Percentiles rank a stretch among this genome's conserved stretches.
Evolutionary conservation across 2,797 vertebrate genomes (phyloP).

Genomic region (Tamandua tetradactyla): DNA sequence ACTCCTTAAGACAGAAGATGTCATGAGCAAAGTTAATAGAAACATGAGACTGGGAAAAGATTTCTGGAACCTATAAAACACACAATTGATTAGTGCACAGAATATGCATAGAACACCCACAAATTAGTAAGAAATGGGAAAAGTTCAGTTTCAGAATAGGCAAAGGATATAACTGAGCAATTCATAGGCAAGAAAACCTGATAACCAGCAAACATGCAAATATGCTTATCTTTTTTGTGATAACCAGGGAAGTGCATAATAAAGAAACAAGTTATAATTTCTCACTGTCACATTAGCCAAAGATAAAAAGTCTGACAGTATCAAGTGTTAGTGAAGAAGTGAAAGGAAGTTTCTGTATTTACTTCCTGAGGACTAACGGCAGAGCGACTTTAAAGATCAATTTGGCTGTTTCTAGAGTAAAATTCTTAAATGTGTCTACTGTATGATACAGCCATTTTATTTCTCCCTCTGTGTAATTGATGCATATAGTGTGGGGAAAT

Average conservation of each 20-base stretch:
- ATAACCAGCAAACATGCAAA: background rate
- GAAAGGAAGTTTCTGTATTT: background rate
- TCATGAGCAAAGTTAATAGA: background rate
- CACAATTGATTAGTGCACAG: background rate
- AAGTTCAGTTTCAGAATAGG: background rate
- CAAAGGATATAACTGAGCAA: background rate
- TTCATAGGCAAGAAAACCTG: slow-evolving; percentile 11
- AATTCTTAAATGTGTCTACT: background rate
- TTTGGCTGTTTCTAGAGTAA: background rate
- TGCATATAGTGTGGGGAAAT: background rate
- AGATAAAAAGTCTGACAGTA: background rate
- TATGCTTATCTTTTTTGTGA: background rate
- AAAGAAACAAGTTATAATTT: background rate
- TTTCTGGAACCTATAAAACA: background rate
- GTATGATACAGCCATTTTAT: background rate
- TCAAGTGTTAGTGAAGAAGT: background rate
- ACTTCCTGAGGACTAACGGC: background rate
- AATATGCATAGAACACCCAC: background rate
- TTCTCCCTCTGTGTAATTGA: background rate
- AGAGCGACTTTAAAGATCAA: background rate
- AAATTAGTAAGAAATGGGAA: background rate
- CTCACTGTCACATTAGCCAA: background rate
- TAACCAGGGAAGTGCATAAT: background rate
- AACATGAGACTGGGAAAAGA: background rate
- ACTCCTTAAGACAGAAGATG: background rate